A percentile compares a stretch with the other conserved stretches of the same genome.
phyloP scores from a whole-genome alignment of 2,888 invertebrate species.

The Drosophila borborema region DNA sequence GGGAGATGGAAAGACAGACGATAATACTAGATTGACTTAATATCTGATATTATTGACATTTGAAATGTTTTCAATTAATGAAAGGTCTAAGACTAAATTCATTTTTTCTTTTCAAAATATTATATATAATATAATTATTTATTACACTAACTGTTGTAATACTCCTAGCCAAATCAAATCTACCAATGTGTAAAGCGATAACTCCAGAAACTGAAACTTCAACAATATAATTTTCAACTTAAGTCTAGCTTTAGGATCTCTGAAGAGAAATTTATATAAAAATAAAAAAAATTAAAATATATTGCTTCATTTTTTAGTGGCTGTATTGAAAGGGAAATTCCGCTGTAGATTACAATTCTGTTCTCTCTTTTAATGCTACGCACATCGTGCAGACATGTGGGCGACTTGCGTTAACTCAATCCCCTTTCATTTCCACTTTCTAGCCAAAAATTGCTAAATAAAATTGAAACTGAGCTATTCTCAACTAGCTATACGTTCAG shows the following conservation, averaged over 20 bases:
- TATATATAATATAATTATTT: no score
- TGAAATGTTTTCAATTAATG: no score
- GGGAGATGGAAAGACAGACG: no score
- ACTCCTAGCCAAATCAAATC: no score
- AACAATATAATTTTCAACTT: neutral
- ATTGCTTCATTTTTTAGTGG: neutral
- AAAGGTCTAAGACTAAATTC: no score
- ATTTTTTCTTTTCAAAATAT: no score
- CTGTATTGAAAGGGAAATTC: neutral
- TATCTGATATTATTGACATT: no score
- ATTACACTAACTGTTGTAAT: no score
- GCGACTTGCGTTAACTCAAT: neutral
- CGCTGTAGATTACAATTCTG: neutral
- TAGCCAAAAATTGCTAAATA: conserved; percentile 18
- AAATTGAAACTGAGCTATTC: conserved; percentile 29
- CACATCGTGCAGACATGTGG: neutral
- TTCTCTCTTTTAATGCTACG: neutral
- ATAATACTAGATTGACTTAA: no score
- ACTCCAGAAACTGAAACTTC: neutral
- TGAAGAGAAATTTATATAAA: neutral
- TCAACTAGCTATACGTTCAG: conserved; percentile 16
- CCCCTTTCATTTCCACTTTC: conserved; percentile 29
- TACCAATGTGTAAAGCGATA: no score
- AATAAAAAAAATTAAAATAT: neutral
- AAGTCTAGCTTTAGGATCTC: neutral